Evolutionary conservation across 2,888 invertebrate genomes (phyloP), one percentile per base, ranked within the genome.

Genomic region (Leptodirus hochenwartii): DNA sequence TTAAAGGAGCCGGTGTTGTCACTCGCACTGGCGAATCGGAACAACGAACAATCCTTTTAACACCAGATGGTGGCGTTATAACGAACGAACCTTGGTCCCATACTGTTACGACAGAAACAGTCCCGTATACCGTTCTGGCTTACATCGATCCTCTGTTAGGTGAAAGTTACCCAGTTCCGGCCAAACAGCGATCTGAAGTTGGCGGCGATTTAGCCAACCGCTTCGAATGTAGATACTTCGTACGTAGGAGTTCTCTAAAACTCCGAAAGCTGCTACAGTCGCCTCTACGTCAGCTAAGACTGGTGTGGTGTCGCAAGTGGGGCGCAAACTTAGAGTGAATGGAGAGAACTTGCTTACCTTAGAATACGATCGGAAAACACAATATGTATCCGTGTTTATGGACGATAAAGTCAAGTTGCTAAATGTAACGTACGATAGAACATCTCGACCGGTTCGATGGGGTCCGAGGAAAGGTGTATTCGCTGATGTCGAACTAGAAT

Each of bases 171-270:
- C 88, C 87, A 0, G 84, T 88, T 0, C 85, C 88, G 2, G 82
- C 85, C 1, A 85, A 87, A 47, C 87, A 88, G 50, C 69, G 78
- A 34, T 84, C 81, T 1, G 87, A 87, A 59, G 77, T 88, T 10
- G 81, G 84, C 15, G 84, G 87, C 1, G 88, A 90, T 47, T 53
- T 88, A 31, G 85, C 87, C 1, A 91, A 91, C 47, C 66, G 90
- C 38, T 85, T 93, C 45, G 93, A 95, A 57, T 95, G 93, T 93
- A 67, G 90, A 22, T 93, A 88, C 57, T 88, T 88, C 59, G 63
- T 88, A 34, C 62, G 87, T 27, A 71, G 82, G 37, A 64, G 76
- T 20, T 67, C n/a, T n/a, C n/a, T n/a, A n/a, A n/a, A n/a, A n/a
- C n/a, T n/a, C n/a, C n/a, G n/a, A n/a, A 72, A 39, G 66, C 66